Conservation (phyloP, 2,888 invertebrate genomes). For the Chrysopilus asiliformis region DNA sequence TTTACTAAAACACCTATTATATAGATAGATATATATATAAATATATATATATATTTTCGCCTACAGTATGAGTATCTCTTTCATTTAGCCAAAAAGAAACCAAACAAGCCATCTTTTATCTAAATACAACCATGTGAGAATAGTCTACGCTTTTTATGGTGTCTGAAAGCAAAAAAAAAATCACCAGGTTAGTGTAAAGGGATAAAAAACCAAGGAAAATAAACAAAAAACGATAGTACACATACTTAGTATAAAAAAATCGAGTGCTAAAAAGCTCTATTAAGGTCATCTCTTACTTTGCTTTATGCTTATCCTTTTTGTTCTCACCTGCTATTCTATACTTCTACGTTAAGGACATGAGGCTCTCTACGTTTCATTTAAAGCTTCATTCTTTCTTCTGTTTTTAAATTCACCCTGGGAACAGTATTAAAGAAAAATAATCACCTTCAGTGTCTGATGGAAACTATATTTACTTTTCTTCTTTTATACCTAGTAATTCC, state of each 20-base stretch:
- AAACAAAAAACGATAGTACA: not conserved
- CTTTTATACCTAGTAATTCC: slow-evolving; percentile 9
- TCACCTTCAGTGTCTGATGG: slow-evolving; percentile 12
- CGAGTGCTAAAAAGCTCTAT: slow-evolving; percentile 12
- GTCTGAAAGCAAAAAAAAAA: too few relatives aligned
- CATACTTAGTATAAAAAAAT: slow-evolving; percentile 8
- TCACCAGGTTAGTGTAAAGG: too few relatives aligned
- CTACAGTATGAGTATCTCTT: too few relatives aligned
- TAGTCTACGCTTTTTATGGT: too few relatives aligned
- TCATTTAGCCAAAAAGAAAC: too few relatives aligned
- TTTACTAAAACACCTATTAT: too few relatives aligned
- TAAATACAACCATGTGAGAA: too few relatives aligned
- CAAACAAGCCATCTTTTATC: too few relatives aligned
- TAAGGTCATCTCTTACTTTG: slow-evolving; percentile 13
- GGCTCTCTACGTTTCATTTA: too few relatives aligned
- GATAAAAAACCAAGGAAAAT: not conserved
- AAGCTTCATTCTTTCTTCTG: too few relatives aligned
- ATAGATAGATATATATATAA: too few relatives aligned
- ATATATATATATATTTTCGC: too few relatives aligned
- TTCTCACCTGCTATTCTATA: slow-evolving; percentile 10
- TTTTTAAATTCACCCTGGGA: slow-evolving; percentile 14
- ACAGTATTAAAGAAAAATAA: slow-evolving; percentile 15
- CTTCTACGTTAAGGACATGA: not conserved
- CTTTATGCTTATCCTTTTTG: slow-evolving; percentile 10
- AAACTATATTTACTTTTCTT: slow-evolving; percentile 10